Percentiles rank a stretch among this genome's conserved stretches.
phyloP scores from a whole-genome alignment of 92 coral and sea anemone species.

The Phymanthus crucifer region DNA sequence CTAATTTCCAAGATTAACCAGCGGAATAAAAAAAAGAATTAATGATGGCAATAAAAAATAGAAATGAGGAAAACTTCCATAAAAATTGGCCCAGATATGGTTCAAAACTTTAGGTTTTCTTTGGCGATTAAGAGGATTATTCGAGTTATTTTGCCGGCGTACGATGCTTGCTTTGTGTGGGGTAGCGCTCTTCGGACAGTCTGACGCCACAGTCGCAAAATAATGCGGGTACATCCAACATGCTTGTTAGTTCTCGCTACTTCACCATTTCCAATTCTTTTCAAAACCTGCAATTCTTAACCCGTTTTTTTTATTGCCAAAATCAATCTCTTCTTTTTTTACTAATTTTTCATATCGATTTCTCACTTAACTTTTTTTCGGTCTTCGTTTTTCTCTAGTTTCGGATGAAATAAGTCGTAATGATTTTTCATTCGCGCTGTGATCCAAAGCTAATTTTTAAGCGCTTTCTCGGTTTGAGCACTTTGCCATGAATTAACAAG shows the following conservation, averaged over 20 bases:
- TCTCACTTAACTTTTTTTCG: no score
- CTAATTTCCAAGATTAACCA: not conserved
- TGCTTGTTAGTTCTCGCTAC: not conserved
- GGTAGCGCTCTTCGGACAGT: constrained; percentile 24
- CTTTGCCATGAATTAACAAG: not conserved
- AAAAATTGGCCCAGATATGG: constrained; percentile 2
- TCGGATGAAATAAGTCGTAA: not conserved
- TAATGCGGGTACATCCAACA: constrained; percentile 17
- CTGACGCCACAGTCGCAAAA: constrained; percentile 26
- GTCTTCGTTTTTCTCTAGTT: not conserved
- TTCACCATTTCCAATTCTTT: not conserved
- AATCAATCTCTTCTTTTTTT: not conserved
- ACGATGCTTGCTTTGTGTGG: constrained; percentile 31
- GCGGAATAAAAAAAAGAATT: not conserved
- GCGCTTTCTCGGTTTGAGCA: not conserved
- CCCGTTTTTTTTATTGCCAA: not conserved
- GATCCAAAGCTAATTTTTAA: not conserved
- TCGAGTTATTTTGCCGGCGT: constrained; percentile 6
- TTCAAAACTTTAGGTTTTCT: constrained; percentile 15
- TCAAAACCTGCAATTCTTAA: not conserved
- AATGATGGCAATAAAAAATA: not conserved
- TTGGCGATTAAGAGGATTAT: constrained; percentile 23
- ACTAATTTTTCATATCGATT: not conserved
- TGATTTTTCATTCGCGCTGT: constrained; percentile 1
- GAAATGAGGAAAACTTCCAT: not conserved